Evolutionary conservation across 2,888 invertebrate species (phyloP), one percentile per base, ranked within the genome.

Genomic region (Campoplex capitator): DNA sequence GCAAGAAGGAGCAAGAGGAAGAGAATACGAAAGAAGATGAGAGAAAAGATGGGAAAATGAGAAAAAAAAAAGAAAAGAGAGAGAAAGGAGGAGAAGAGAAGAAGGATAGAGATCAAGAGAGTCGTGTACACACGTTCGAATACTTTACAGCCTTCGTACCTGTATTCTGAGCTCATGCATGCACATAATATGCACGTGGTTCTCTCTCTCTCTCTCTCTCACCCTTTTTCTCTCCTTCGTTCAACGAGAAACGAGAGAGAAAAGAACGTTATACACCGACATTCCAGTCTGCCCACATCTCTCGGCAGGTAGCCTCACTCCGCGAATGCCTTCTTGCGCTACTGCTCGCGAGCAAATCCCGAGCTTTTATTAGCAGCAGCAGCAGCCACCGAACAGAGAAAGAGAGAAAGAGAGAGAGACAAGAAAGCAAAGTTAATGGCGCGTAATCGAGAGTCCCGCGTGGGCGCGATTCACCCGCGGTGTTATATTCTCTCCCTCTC

Each of bases 261-360:
- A 80, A 32, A 42, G 48, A 82, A 75, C 68, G 65, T 71, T 82
- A 77, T 82, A 83, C 84, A 80, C 76, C 85, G 85, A 89, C 90
- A 90, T 90, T 90, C 90, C 91, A 84, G 86, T 73, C 91, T 89
- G 88, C 91, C 91, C 91, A 91, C 91, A 89, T 88, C 84, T 83
- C 88, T 81, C 88, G 89, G 89, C 91, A 90, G 91, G 91, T 90
- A 91, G 89, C 89, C 89, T 87, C 90, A 88, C 84, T 85, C 89
- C 80, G 77, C 71, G 86, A 86, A 84, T 84, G 78, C 80, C 84
- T 81, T 42, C 73, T 70, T 75, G 75, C 68, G 86, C 86, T 86
- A 86, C 86, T 77, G 86, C 71, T 58, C 11, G 75, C 11, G 75
- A 71, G 70, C 76, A 75, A 79, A 78, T 79, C 84, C 56, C 48